phyloP scores from a whole-genome alignment of 2,888 invertebrate genomes.

The Parapristionchus giblindavisi region DNA sequence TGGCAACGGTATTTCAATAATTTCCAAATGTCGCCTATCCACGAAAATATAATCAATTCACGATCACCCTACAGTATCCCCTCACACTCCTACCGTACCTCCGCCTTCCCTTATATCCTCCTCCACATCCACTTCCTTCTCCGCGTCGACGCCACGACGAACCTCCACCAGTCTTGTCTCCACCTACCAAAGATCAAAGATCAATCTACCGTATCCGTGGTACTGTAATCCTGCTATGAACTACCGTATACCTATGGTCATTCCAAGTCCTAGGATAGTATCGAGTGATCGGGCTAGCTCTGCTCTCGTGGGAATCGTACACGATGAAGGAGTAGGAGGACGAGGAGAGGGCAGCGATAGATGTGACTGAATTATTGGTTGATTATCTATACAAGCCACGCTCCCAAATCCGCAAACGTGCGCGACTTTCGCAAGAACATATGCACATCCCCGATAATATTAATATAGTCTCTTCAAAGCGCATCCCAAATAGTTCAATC shows the following conservation, averaged over 20 bases:
- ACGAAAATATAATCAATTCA: not conserved
- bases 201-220: too few relatives aligned
- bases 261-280: slow-evolving; percentile 3
- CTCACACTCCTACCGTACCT: slow-evolving; percentile 11
- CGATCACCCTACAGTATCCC: not conserved
- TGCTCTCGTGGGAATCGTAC: not conserved
- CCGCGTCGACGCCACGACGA: too few relatives aligned
- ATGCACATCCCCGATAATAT: not conserved
- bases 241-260: too few relatives aligned
- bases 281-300: slow-evolving; percentile 25
- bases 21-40: too few relatives aligned
- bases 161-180: too few relatives aligned
- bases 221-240: too few relatives aligned
- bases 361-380: not conserved
- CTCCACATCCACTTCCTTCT: slow-evolving; percentile 9
- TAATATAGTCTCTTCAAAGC: not conserved
- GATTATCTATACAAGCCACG: too few relatives aligned
- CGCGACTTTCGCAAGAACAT: too few relatives aligned
- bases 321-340: not conserved
- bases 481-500: too few relatives aligned
- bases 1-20: too few relatives aligned
- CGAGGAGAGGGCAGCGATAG: not conserved
- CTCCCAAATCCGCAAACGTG: too few relatives aligned
- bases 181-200: too few relatives aligned
- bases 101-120: slow-evolving; percentile 34